A percentile compares a stretch with the other conserved stretches of the same genome.
Evolutionary conservation across 2,113 vertebrate species (phyloP).

Genomic region (Cyanoramphus novaezelandiae): DNA sequence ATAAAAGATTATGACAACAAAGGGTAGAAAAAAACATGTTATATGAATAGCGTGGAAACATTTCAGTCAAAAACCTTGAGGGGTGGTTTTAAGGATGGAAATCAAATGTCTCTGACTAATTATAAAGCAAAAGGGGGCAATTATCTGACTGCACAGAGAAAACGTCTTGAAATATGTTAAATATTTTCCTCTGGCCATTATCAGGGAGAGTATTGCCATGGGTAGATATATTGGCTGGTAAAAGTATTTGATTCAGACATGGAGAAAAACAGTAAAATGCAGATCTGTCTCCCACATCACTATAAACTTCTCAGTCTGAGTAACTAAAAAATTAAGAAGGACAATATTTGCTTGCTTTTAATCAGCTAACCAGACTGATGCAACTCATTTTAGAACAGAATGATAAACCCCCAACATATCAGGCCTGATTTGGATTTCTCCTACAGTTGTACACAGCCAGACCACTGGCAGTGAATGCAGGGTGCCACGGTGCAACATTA

Average conservation of each 20-base stretch:
- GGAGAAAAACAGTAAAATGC: background rate
- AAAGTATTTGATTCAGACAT: background rate
- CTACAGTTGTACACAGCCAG: background rate
- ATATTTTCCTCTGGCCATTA: slow-evolving; percentile 5
- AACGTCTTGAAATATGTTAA: slow-evolving; percentile 10
- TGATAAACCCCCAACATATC: background rate
- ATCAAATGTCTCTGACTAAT: background rate
- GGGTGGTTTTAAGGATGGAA: background rate
- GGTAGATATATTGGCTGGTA: background rate
- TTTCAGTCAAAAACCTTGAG: background rate
- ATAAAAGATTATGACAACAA: background rate
- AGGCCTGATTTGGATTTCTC: background rate
- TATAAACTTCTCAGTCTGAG: slow-evolving; percentile 25
- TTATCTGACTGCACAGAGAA: slow-evolving; percentile 10
- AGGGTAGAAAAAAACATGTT: background rate
- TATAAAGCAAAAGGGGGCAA: background rate
- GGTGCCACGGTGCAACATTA: background rate
- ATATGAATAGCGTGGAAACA: background rate
- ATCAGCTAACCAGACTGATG: slow-evolving; percentile 31
- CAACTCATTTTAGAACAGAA: background rate
- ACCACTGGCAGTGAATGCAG: background rate
- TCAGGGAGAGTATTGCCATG: background rate
- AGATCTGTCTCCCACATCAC: slow-evolving; percentile 29
- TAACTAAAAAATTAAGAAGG: background rate
- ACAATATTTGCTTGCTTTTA: slow-evolving; percentile 44